Base-by-base conservation (phyloP, 2,113 vertebrate genomes). In the Empidonax alnorum region DNA sequence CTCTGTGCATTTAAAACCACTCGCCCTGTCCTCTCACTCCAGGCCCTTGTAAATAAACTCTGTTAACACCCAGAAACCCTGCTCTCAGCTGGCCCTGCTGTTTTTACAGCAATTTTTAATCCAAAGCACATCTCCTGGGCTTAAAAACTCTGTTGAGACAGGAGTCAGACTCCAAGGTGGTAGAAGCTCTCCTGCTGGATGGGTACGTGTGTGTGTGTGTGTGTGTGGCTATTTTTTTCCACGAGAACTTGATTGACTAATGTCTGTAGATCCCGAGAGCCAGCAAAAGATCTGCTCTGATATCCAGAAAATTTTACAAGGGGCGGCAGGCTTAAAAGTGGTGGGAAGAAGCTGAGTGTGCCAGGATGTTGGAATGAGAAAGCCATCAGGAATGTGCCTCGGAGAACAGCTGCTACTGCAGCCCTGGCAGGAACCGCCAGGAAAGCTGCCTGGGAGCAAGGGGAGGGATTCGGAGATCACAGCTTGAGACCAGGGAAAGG, bases 371-470 rank as follows among this genome's bases (percentile, higher is more conserved):
- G 97, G 98, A 95, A 98, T 99, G 98, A 99, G 98, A 98, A 98
- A 99, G 98, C 98, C 93, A 98, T 96, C 98, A 99, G 99, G 99
- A 99, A 99, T 99, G 98, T 92, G 97, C 97, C 98, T 95, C 7
- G 17, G 76, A 96, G 97, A 98, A 98, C 99, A 99, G 99, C 99
- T 99, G 99, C 97, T 97, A 93, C 97, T 92, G 96, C 97, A 98
- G 98, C 95, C 98, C 98, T 98, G 96, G 96, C 97, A 94, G 72
- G 31, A 89, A 75, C 77, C 50, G 84, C 59, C 68, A 28, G 1
- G 5, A 62, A 44, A 74, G 80, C 75, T 35, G 94, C 88, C 94
- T 84, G 92, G 78, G 94, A 97, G 94, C 72, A 85, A 84, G 35
- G 13, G 62, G 87, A 41, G 82, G 94, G 75, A 53, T 20, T 49